A percentile compares a stretch with the other conserved stretches of the same genome.
These are phyloP conservation scores for Dryas iulia DNA, from an alignment of 1,140 invertebrate species.

Conservation along the genomic window DNA sequence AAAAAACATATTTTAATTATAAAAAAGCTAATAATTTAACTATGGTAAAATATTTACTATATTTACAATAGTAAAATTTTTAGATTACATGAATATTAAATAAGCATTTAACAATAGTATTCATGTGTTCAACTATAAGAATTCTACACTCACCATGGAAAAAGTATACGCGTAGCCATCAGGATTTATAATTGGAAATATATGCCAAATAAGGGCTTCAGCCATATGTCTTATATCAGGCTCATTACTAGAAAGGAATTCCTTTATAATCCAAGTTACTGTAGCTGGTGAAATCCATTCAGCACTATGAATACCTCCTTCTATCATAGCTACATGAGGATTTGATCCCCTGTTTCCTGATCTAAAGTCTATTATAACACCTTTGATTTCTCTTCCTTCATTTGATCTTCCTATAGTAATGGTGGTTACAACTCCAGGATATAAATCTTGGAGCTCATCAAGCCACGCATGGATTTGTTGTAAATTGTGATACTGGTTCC, in stretches of 20 bases:
- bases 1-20: no score
- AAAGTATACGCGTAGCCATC: constrained; percentile 42
- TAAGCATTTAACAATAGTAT: no score
- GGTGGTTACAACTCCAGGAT: constrained; percentile 37
- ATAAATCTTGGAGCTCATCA: constrained; percentile 47
- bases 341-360: constrained; percentile 23
- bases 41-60: no score
- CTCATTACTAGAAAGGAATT: constrained; percentile 41
- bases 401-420: constrained; percentile 36
- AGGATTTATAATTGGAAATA: constrained; percentile 42
- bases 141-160: constrained; percentile 35
- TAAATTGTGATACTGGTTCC: constrained; percentile 72
- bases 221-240: constrained; percentile 36
- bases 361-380: constrained; percentile 39
- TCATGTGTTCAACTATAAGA: no score
- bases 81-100: no score
- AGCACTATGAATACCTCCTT: constrained; percentile 41
- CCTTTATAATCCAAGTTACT: constrained; percentile 43
- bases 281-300: constrained; percentile 46
- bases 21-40: no score
- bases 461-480: constrained; percentile 77
- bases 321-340: constrained; percentile 40
- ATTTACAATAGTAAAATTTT: no score
- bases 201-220: constrained; percentile 45
- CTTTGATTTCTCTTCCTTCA: constrained; percentile 39